Evolutionary conservation across 2,888 invertebrate genomes (phyloP), one percentile per base, ranked within the genome.

Genomic region (Agrypnus murinus): DNA sequence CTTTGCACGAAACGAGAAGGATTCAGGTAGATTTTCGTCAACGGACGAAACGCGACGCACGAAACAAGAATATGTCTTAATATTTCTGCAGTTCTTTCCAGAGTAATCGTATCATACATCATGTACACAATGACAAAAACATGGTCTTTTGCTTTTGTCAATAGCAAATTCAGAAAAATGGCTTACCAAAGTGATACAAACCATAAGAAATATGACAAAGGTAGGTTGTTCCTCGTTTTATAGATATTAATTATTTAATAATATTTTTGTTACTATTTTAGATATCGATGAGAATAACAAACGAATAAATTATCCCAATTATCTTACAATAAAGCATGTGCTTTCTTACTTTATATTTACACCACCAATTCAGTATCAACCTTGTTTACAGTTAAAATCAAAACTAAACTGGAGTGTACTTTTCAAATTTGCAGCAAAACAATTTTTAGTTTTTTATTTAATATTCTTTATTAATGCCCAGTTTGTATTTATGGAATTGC

Each of bases 141-240:
- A 3, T 68, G 67, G 67, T 68, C 67, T 43, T 68, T 55, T 7
- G 67, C 67, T 2, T 68, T 43, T 25, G 62, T 53, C 0, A 68
- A 68, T 12, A 55, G 55, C 31, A 40, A 4, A n/a, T 64, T 40
- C 15, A 64, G 64, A 40, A 64, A 17, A 9, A 9, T 9, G 6
- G 12, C 31, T 6, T 8, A 12, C 10, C 38, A 4, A 12, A 12
- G 5, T 2, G 5, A 25, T 25, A 2, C 2, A 3, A 25, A 25
- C 2, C 3, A 5, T 25, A 25, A 25, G 25, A 25, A 25, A 25
- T 25, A 2, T 25, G 2, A 25, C n/a, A n/a, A n/a, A n/a, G n/a
- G n/a, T n/a, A n/a, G n/a, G n/a, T n/a, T n/a, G n/a, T n/a, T n/a
- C n/a, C n/a, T n/a, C n/a, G n/a, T n/a, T n/a, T n/a, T n/a, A n/a